Evolutionary conservation across 2,797 vertebrate species (phyloP).

Genomic region (Hydrocynus forskahlii): DNA sequence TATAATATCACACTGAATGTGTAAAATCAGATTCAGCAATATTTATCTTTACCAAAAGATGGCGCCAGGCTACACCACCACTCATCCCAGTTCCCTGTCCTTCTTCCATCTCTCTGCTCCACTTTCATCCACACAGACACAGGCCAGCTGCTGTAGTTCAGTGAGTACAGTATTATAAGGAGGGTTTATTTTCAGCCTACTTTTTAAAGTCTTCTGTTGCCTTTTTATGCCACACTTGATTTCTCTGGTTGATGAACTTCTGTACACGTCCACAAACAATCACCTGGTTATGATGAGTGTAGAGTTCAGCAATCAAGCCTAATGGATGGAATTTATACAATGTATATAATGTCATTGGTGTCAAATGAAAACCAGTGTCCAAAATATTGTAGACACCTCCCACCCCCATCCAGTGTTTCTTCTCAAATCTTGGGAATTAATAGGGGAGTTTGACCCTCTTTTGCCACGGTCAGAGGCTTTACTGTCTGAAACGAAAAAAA

Average conservation of each 20-base stretch:
- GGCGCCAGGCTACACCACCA: constrained; percentile 15
- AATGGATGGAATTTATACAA: not conserved
- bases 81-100: not conserved
- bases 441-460: too few relatives aligned
- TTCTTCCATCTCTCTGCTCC: not conserved
- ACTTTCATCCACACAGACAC: not conserved
- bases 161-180: not conserved
- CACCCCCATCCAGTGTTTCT: too few relatives aligned
- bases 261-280: not conserved
- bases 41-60: constrained; percentile 38
- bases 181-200: not conserved
- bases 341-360: too few relatives aligned
- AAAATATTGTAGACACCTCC: not conserved
- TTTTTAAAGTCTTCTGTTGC: not conserved
- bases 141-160: not conserved
- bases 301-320: not conserved
- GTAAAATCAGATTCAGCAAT: not conserved
- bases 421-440: too few relatives aligned
- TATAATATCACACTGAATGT: too few relatives aligned
- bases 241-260: not conserved
- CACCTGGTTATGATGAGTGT: not conserved
- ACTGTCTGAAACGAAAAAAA: too few relatives aligned
- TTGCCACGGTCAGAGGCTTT: too few relatives aligned
- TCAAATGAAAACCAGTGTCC: not conserved
- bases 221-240: not conserved